Evolutionary conservation across 1,140 invertebrate species (phyloP).

Genomic region (Eumaeus atala): DNA sequence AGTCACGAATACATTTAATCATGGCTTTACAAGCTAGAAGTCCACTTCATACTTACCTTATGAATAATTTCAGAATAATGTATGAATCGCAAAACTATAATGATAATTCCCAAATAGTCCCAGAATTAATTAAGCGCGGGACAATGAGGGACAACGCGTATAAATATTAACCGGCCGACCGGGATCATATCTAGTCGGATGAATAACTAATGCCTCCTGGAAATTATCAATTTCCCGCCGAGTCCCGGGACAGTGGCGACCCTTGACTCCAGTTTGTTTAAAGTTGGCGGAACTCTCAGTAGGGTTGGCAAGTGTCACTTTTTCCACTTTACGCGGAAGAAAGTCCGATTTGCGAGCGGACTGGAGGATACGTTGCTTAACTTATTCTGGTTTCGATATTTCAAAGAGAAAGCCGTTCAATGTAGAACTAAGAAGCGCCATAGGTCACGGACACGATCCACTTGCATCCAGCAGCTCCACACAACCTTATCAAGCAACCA

Average conservation of each 20-base stretch:
- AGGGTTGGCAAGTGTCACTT: conserved; percentile 33
- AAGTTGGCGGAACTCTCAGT: conserved; percentile 27
- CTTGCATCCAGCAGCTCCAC: too few species aligned
- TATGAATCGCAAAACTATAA: not conserved
- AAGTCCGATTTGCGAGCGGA: too few species aligned
- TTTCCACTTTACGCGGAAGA: too few species aligned
- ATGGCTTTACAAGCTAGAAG: too few species aligned
- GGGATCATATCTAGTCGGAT: conserved; percentile 54
- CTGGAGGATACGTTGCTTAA: too few species aligned
- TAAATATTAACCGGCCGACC: conserved; percentile 57
- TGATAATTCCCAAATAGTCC: not conserved
- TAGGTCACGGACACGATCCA: too few species aligned
- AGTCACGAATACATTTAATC: too few species aligned
- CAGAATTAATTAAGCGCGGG: conserved; percentile 43
- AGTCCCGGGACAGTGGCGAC: conserved; percentile 33
- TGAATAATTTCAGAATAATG: not conserved
- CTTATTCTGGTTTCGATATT: too few species aligned
- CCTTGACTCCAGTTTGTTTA: conserved; percentile 48
- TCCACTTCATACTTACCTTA: conserved; percentile 14
- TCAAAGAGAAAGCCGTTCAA: too few species aligned
- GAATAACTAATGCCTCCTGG: conserved; percentile 62
- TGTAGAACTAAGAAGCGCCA: too few species aligned
- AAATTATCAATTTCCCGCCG: conserved; percentile 62
- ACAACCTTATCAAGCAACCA: too few species aligned
- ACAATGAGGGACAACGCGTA: conserved; percentile 39